These are phyloP conservation scores for Threskiornis aethiopicus DNA, from an alignment of 2,797 vertebrate genomes.

Conservation along the genomic window DNA sequence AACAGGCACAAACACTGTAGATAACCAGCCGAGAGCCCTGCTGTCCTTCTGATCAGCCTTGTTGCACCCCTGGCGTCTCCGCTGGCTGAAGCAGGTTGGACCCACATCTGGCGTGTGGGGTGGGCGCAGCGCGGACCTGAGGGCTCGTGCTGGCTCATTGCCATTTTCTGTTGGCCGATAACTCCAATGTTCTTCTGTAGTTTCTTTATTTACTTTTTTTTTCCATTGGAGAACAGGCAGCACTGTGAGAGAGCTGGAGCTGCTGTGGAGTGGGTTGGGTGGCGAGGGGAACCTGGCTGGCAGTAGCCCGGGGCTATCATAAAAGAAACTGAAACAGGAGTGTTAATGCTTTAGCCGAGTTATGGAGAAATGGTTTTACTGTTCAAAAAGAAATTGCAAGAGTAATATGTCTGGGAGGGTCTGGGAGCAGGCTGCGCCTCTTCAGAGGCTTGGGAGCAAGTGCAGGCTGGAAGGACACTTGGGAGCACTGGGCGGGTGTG, in stretches of 20 bases:
- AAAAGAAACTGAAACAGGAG: neutral
- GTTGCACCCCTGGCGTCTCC: too few species aligned
- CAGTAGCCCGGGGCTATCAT: neutral
- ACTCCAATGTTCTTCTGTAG: slow-evolving; percentile 4
- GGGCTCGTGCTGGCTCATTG: slow-evolving; percentile 11
- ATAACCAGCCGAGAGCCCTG: neutral
- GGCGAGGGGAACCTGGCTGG: neutral
- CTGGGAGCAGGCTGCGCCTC: neutral
- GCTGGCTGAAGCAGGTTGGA: neutral
- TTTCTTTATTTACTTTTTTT: neutral
- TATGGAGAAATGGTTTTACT: neutral
- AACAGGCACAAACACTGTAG: fast-evolving
- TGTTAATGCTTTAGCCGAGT: neutral
- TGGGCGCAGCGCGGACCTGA: neutral
- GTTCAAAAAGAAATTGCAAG: neutral
- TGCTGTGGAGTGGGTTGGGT: neutral
- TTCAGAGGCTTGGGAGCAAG: neutral
- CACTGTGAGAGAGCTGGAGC: neutral
- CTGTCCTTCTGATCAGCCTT: neutral
- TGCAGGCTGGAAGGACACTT: neutral
- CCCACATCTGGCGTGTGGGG: fast-evolving
- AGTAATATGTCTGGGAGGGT: neutral
- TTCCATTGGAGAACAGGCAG: neutral
- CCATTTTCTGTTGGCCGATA: slow-evolving; percentile 42
- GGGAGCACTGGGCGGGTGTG: neutral